phyloP scores from a whole-genome alignment of 2,888 invertebrate genomes.

The Halictus ligatus region DNA sequence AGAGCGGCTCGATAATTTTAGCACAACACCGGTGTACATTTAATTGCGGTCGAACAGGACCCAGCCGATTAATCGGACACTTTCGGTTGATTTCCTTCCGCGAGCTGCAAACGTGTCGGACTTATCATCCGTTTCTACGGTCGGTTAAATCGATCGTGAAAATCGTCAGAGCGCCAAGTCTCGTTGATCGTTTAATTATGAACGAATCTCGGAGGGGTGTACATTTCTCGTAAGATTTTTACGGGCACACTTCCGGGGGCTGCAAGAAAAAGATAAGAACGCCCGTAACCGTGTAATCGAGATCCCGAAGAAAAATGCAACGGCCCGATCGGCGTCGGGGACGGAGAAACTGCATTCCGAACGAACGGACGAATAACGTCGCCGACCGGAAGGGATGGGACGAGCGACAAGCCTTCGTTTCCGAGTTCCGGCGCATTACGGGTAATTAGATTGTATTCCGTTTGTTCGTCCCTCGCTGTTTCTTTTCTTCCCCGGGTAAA shows the following conservation, averaged over 20 bases:
- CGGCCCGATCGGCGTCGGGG: constrained; percentile 11
- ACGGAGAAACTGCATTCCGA: constrained; percentile 68
- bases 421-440: constrained; percentile 79
- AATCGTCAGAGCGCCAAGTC: background rate
- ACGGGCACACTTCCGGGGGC: background rate
- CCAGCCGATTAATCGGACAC: constrained; percentile 21
- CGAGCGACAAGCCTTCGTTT: constrained; percentile 75
- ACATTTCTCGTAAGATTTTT: background rate
- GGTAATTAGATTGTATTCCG: constrained; percentile 80
- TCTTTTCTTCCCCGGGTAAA: constrained; percentile 49
- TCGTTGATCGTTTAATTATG: constrained; percentile 3
- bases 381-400: constrained; percentile 71
- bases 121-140: constrained; percentile 12
- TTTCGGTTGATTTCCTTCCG: constrained; percentile 16
- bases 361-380: constrained; percentile 79
- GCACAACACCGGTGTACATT: background rate
- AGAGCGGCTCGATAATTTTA: background rate
- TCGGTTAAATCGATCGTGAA: constrained; percentile 15
- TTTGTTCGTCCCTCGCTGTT: constrained; percentile 61
- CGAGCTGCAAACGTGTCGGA: background rate
- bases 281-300: background rate
- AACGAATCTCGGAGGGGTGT: background rate
- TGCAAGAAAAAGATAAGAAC: background rate
- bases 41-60: constrained; percentile 9
- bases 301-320: background rate